These are phyloP conservation scores for Cryptoleucopteryx plumbea DNA, from an alignment of 2,113 vertebrate genomes.

Conservation along the genomic window DNA sequence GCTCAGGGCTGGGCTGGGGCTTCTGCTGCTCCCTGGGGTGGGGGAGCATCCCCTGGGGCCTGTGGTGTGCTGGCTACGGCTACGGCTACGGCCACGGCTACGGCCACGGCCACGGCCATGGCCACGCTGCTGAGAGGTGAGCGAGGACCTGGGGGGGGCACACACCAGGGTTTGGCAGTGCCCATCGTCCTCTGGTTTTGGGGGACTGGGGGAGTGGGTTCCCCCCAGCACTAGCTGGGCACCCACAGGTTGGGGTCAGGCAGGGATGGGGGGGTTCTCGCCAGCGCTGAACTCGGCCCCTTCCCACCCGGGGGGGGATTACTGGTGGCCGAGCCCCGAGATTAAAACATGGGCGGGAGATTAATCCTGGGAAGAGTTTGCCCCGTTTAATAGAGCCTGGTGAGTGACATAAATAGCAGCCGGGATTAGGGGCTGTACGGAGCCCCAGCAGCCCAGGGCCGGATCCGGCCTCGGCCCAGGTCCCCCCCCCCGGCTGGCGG, in stretches of 20 bases:
- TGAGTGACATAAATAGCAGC: background rate
- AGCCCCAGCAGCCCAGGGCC: background rate
- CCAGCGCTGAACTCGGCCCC: background rate
- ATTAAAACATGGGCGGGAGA: background rate
- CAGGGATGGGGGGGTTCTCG: accelerated
- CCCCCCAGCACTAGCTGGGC: too few species aligned
- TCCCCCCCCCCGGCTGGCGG: accelerated
- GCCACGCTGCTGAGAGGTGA: too few species aligned
- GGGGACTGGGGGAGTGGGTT: too few species aligned
- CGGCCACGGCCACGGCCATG: accelerated
- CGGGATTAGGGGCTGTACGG: background rate
- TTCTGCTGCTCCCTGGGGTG: too few species aligned
- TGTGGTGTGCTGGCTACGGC: too few species aligned
- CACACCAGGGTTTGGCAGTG: too few species aligned
- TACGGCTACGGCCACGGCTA: too few species aligned
- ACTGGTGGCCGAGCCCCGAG: background rate
- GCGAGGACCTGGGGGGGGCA: too few species aligned
- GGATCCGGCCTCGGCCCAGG: background rate
- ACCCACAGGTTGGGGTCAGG: background rate
- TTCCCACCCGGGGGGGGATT: background rate
- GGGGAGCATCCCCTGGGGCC: too few species aligned
- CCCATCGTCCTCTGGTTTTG: too few species aligned
- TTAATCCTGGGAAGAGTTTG: constrained; percentile 16
- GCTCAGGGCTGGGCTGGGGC: too few species aligned
- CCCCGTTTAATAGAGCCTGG: background rate